Percentiles rank a stretch among this genome's conserved stretches.
These are phyloP conservation scores for Macaria liturata DNA, from an alignment of 2,888 invertebrate species.

Conservation along the genomic window DNA sequence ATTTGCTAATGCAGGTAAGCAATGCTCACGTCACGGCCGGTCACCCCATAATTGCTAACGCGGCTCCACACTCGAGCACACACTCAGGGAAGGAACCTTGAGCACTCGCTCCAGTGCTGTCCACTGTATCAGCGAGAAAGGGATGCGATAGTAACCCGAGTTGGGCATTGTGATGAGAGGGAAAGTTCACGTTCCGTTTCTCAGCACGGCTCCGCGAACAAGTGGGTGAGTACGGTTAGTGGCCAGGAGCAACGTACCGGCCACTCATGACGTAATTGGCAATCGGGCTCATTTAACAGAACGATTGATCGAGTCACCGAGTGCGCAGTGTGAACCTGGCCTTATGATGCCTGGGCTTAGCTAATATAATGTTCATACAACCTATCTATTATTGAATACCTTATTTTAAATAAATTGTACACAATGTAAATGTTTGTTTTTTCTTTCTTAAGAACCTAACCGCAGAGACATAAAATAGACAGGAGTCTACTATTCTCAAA, in stretches of 20 bases:
- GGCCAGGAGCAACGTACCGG: conserved; percentile 74
- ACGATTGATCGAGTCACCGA: conserved; percentile 60
- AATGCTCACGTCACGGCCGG: conserved; percentile 27
- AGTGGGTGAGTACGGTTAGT: conserved; percentile 79
- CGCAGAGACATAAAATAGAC: too few relatives aligned
- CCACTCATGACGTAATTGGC: conserved; percentile 78
- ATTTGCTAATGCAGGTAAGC: conserved; percentile 13
- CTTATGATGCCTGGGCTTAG: conserved; percentile 10
- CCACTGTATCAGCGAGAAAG: conserved; percentile 44
- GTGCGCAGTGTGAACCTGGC: conserved; percentile 30
- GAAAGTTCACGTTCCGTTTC: conserved; percentile 77
- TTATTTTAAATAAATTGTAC: too few relatives aligned
- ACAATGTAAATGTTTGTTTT: too few relatives aligned
- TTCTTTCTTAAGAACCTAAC: too few relatives aligned
- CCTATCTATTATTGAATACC: too few relatives aligned
- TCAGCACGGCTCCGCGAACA: conserved; percentile 76
- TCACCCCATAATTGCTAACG: conserved; percentile 26
- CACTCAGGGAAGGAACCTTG: conserved; percentile 16
- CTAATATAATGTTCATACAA: conserved; percentile 1
- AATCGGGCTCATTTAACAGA: conserved; percentile 72
- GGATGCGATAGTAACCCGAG: conserved; percentile 57
- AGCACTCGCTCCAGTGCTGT: conserved; percentile 39
- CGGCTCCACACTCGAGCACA: conserved; percentile 22
- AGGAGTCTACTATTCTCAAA: too few relatives aligned
- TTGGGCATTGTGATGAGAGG: conserved; percentile 76